Evolutionary conservation across 2,888 invertebrate species (phyloP).

Genomic region (Eilema depressum): DNA sequence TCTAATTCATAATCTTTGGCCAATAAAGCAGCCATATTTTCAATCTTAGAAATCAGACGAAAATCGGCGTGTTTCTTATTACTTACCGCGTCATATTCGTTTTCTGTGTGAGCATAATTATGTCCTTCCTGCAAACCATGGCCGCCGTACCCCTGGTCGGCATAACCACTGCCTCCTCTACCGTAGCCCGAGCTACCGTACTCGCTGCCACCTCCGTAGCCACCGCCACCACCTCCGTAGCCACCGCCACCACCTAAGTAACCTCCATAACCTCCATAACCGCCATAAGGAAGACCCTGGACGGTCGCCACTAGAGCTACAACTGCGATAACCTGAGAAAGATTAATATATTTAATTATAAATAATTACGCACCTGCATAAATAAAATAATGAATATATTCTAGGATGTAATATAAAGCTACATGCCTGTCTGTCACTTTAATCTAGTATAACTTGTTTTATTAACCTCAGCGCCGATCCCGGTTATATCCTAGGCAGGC

Average conservation of each 20-base stretch:
- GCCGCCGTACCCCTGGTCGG: slow-evolving; percentile 27
- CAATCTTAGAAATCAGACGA: background rate
- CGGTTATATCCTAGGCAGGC: background rate
- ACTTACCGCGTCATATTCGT: slow-evolving; percentile 37
- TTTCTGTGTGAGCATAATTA: slow-evolving; percentile 22
- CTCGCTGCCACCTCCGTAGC: slow-evolving; percentile 21
- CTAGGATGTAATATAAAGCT: background rate
- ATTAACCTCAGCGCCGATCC: too few relatives aligned
- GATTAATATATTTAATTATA: too few relatives aligned
- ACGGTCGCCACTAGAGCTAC: slow-evolving; percentile 28
- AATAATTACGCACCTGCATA: too few relatives aligned
- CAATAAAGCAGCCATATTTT: background rate
- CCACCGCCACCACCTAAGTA: background rate
- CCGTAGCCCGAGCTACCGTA: slow-evolving; percentile 29
- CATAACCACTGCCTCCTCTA: slow-evolving; percentile 20
- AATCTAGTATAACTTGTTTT: too few relatives aligned
- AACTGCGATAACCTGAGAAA: slow-evolving; percentile 34
- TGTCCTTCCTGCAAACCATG: slow-evolving; percentile 4
- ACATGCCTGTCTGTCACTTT: too few relatives aligned
- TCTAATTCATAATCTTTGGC: background rate
- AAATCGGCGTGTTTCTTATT: background rate
- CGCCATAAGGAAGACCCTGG: slow-evolving; percentile 23
- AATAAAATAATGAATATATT: background rate
- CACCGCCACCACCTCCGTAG: background rate
- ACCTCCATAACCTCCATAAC: slow-evolving; percentile 7